These are phyloP conservation scores for Leptonema lineaticorne DNA, from an alignment of 1,140 invertebrate genomes.

Conservation along the genomic window DNA sequence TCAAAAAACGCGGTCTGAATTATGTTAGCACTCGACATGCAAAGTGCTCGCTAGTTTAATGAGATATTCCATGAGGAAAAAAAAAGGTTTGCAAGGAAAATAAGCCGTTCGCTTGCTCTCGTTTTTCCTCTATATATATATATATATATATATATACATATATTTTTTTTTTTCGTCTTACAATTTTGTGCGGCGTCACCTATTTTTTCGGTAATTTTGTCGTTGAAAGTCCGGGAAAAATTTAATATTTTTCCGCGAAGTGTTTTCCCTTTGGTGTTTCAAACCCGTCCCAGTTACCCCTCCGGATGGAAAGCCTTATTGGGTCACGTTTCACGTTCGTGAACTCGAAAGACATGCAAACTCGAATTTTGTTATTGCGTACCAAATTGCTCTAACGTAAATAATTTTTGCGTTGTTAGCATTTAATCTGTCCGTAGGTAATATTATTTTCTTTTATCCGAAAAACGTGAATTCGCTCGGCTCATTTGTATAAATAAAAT, in stretches of 20 bases:
- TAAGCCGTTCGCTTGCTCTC: background rate
- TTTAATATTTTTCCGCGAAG: slow-evolving; percentile 16
- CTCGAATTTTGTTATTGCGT: background rate
- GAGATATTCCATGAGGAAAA: slow-evolving; percentile 28
- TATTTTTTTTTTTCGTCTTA: slow-evolving; percentile 6
- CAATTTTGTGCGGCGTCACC: too few species aligned
- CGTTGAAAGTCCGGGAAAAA: background rate
- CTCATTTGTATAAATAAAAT: too few species aligned
- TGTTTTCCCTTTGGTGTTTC: slow-evolving; percentile 10
- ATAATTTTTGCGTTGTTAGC: background rate
- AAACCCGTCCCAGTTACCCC: too few species aligned
- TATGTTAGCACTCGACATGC: slow-evolving; percentile 22
- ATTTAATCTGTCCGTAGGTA: too few species aligned
- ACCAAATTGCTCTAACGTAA: background rate
- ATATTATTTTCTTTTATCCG: background rate
- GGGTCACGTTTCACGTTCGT: slow-evolving; percentile 9
- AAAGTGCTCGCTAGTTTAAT: slow-evolving; percentile 33
- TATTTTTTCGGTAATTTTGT: slow-evolving; percentile 10
- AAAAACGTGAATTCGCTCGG: background rate
- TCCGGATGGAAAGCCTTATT: slow-evolving; percentile 18
- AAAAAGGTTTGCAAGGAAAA: slow-evolving; percentile 23
- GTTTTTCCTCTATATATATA: slow-evolving; percentile 1
- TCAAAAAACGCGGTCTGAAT: slow-evolving; percentile 25
- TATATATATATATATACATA: too few species aligned
- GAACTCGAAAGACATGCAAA: slow-evolving; percentile 5